Conservation (phyloP, 30 jellyfish, hydroid and myxozoan species). For the Catostylus mosaicus region DNA sequence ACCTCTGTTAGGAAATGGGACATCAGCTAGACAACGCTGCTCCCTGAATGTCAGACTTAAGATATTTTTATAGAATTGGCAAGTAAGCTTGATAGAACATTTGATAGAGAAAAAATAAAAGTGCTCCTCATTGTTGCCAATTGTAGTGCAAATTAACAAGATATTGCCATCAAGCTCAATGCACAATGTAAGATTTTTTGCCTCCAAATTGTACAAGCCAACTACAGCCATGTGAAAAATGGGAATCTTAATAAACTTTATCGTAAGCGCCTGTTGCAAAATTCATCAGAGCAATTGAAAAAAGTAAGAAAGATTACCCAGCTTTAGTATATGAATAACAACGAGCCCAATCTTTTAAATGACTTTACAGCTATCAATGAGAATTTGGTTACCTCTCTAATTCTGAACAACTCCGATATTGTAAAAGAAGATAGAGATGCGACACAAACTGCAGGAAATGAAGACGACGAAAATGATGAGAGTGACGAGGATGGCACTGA, state of each 20-base stretch:
- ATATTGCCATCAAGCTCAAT: not conserved
- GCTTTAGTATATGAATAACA: constrained; percentile 1
- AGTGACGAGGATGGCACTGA: constrained; percentile 2
- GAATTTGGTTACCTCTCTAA: constrained; percentile 25
- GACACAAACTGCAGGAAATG: constrained; percentile 12
- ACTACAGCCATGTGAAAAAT: too few species aligned
- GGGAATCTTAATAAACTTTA: too few species aligned
- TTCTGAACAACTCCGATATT: constrained; percentile 26
- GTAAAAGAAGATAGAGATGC: constrained; percentile 20
- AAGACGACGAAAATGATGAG: constrained; percentile 2
- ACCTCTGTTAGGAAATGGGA: not conserved
- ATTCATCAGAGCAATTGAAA: constrained; percentile 36
- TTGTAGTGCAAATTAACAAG: constrained; percentile 13
- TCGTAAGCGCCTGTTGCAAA: constrained; percentile 27
- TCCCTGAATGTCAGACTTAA: fast-evolving
- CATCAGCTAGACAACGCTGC: not conserved
- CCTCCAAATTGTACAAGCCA: too few species aligned
- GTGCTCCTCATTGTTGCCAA: not conserved
- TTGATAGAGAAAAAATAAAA: not conserved
- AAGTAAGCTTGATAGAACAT: not conserved
- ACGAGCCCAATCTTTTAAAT: not conserved
- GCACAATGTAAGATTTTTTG: too few species aligned
- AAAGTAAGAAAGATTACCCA: constrained; percentile 5
- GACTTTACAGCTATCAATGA: constrained; percentile 31
- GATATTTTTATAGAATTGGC: not conserved